These are phyloP conservation scores for Acrobasis repandana DNA, from an alignment of 2,888 invertebrate species.

Conservation along the genomic window DNA sequence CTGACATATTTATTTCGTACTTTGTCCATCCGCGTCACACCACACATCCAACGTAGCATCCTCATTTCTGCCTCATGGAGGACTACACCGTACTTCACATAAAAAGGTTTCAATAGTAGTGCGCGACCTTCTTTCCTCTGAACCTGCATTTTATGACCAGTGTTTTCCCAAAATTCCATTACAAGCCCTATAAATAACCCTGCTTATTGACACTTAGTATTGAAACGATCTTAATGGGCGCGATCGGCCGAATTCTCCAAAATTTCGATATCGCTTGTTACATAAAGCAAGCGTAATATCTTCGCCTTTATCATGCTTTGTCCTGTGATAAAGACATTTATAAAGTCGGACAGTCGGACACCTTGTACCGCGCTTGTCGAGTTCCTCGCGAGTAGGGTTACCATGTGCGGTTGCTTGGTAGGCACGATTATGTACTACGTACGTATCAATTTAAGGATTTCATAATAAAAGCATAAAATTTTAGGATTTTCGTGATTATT, in stretches of 20 bases:
- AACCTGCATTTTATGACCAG: slow-evolving; percentile 44
- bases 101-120: background rate
- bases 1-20: too few relatives aligned
- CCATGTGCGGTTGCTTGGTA: background rate
- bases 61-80: too few relatives aligned
- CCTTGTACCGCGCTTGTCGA: slow-evolving; percentile 28
- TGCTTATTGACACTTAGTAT: slow-evolving; percentile 50
- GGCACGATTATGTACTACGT: too few relatives aligned
- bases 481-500: too few relatives aligned
- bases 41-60: too few relatives aligned
- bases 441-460: too few relatives aligned
- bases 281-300: slow-evolving; percentile 54
- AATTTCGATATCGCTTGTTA: slow-evolving; percentile 59
- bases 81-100: background rate
- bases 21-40: too few relatives aligned
- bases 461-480: too few relatives aligned
- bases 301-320: slow-evolving; percentile 49
- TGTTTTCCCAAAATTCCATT: slow-evolving; percentile 46
- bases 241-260: slow-evolving; percentile 57
- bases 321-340: slow-evolving; percentile 57
- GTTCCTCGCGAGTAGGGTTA: slow-evolving; percentile 13
- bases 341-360: slow-evolving; percentile 37
- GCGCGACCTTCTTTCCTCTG: background rate
- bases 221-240: slow-evolving; percentile 50
- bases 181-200: slow-evolving; percentile 32